A percentile compares a stretch with the other conserved stretches of the same genome.
These are phyloP conservation scores for Drosophila tani DNA, from an alignment of 1,140 invertebrate genomes.

Conservation along the genomic window DNA sequence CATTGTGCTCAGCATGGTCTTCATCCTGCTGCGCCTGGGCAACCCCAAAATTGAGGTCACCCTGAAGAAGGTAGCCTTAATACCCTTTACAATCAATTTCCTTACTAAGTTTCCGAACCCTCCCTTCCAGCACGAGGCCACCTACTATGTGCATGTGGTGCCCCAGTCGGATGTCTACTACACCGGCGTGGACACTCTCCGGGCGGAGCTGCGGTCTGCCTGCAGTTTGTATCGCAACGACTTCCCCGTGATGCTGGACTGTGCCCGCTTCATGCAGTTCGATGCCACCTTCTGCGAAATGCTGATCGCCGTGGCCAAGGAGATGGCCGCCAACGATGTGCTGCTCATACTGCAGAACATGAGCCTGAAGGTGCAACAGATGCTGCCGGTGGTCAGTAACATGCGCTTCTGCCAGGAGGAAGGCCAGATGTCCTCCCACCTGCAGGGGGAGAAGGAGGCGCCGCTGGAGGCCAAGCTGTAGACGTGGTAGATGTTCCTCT, in stretches of 20 bases:
- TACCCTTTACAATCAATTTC: background rate
- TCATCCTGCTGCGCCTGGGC: conserved; percentile 92
- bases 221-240: conserved; percentile 77
- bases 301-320: conserved; percentile 76
- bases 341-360: conserved; percentile 69
- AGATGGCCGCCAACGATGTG: conserved; percentile 61
- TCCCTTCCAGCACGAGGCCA: conserved; percentile 50
- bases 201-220: conserved; percentile 85
- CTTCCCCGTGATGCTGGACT: conserved; percentile 87
- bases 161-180: conserved; percentile 88
- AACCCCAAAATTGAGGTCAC: conserved; percentile 90
- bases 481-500: no score
- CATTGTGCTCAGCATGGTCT: conserved; percentile 92
- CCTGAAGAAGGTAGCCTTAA: conserved; percentile 86
- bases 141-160: conserved; percentile 86
- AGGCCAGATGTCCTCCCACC: conserved; percentile 32
- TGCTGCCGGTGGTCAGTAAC: conserved; percentile 64
- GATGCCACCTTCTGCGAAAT: conserved; percentile 89
- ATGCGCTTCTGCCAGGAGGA: conserved; percentile 63
- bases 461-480: conserved; percentile 42
- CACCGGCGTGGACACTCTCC: conserved; percentile 87
- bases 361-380: conserved; percentile 63
- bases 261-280: conserved; percentile 86
- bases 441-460: conserved; percentile 34
- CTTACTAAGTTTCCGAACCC: background rate